Evolutionary conservation across 2,797 vertebrate species (phyloP), one percentile per base, ranked within the genome.

Genomic region (Diglossa cyanea): DNA sequence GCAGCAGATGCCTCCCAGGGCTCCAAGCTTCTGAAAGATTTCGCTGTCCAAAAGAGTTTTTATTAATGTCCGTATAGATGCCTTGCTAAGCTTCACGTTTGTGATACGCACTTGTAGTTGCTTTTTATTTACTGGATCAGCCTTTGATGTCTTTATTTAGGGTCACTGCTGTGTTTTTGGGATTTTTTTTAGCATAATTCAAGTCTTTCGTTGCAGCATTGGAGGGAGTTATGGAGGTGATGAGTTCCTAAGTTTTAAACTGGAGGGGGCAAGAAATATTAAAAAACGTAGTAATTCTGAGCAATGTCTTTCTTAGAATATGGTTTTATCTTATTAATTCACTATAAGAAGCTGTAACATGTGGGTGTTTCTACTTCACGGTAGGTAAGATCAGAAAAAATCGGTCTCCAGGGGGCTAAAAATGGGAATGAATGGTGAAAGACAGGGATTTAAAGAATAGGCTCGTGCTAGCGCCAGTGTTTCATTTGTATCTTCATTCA

Each of bases 381-480:
- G 48, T 37, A 68, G 18, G 25, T 42, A 48, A 84, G 8, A 20
- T 45, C 13, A 33, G n/a, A 50, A 87, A 33, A 42, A 37, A 1
- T 8, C 11, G 13, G 4, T 85, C 5, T 66, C 6, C 3, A 17
- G 37, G 26, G 53, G 33, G 10, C 33, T 54, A 8, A 73, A 81
- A 84, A 37, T 19, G 50, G 33, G 48, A 66, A 16, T 18, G 26
- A 87, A 28, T 1, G 2, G 15, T 33, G 28, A 60, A 81, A 70
- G 28, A 17, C 0, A 4, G 2, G 37, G 1, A 47, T 62, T 62
- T 62, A 47, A 58, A 30, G 21, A 72, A 25, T 4, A 66, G 53
- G 7, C 5, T 39, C 0, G 0, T 66, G 8, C 17, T 13, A n/a
- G 40, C 25, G 7, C 13, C 12, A 3, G 9, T 45, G 2, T 57